phyloP scores from a whole-genome alignment of 2,113 vertebrate genomes.

The Cranoglanis bouderius region DNA sequence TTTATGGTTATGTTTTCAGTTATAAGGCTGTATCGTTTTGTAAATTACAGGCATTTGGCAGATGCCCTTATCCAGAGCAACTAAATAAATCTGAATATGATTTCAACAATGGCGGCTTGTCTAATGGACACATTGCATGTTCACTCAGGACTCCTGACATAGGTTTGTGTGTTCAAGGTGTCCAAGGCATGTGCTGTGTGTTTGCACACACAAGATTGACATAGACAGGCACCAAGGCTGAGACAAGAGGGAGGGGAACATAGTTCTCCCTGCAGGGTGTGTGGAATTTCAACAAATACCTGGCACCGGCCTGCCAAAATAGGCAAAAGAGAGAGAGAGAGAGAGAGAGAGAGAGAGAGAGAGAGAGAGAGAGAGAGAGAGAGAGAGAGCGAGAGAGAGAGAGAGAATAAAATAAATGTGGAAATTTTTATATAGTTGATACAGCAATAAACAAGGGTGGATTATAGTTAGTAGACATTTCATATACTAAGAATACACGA shows the following conservation, averaged over 20 bases:
- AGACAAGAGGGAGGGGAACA: conserved; percentile 64
- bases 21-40: not conserved
- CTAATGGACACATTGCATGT: not conserved
- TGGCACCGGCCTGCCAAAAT: conserved; percentile 79
- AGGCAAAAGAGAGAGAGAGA: conserved; percentile 31
- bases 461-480: not conserved
- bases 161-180: conserved; percentile 49
- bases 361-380: conserved; percentile 25
- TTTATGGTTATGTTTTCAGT: not conserved
- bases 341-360: conserved; percentile 39
- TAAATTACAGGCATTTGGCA: no score
- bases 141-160: conserved; percentile 12
- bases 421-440: not conserved
- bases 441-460: not conserved
- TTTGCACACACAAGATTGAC: conserved; percentile 61
- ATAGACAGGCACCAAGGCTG: conserved; percentile 67
- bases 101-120: not conserved
- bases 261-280: conserved; percentile 81
- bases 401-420: conserved; percentile 3
- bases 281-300: conserved; percentile 86
- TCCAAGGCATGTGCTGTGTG: conserved; percentile 67
- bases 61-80: no score
- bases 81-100: not conserved
- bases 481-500: not conserved
- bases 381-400: conserved; percentile 31